These are phyloP conservation scores for Arizona elegans DNA, from an alignment of 2,113 vertebrate genomes.

Conservation along the genomic window DNA sequence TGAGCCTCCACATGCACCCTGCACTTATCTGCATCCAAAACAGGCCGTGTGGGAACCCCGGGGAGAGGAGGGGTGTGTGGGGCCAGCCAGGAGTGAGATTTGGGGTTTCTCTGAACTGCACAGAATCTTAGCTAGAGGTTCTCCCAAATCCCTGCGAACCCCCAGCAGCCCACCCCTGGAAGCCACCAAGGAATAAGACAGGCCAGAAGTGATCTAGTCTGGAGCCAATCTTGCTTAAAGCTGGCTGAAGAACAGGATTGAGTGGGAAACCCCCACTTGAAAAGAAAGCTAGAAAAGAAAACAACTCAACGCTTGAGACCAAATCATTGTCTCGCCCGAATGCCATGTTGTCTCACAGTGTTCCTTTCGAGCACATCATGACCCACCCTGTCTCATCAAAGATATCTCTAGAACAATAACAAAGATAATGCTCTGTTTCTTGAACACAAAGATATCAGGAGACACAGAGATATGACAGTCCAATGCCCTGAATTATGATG, in stretches of 20 bases:
- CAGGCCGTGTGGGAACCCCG: too few species aligned
- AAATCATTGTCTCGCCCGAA: constrained; percentile 2
- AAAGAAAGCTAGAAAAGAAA: not conserved
- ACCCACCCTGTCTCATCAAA: constrained; percentile 8
- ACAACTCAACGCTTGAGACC: not conserved
- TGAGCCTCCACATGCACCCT: too few species aligned
- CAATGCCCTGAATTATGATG: not conserved
- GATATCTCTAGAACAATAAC: not conserved
- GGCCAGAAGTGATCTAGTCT: not conserved
- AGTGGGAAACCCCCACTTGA: not conserved
- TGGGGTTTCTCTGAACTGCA: too few species aligned
- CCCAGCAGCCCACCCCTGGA: too few species aligned
- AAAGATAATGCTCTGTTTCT: not conserved
- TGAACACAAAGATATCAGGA: not conserved
- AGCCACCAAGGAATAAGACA: not conserved
- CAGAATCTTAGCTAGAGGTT: too few species aligned
- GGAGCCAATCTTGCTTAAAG: not conserved
- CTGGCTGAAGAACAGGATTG: not conserved
- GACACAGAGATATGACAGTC: fast-evolving
- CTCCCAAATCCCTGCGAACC: not conserved
- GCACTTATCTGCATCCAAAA: too few species aligned
- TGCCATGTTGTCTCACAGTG: not conserved
- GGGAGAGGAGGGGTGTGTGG: too few species aligned
- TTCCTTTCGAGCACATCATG: not conserved
- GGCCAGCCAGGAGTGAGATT: too few species aligned